Evolutionary conservation across 2,113 vertebrate genomes (phyloP), one percentile per base, ranked within the genome.

Genomic region (Isichthys henryi): DNA sequence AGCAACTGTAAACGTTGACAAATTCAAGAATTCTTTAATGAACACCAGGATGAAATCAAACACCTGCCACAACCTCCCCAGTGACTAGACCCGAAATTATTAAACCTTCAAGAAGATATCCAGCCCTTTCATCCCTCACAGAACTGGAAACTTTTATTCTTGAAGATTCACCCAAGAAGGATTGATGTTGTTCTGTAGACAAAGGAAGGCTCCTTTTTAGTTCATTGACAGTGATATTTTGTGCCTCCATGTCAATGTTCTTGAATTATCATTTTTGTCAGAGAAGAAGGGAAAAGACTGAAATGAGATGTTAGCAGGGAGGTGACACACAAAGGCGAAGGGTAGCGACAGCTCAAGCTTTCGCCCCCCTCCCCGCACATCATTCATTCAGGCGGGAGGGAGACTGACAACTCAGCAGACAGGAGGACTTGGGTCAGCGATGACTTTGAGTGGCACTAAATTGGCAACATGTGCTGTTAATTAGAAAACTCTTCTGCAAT

Each of bases 381-480:
- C 88, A 90, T 89, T 92, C 90, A 90, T 91, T 90, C 87, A 88
- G 58, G 85, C 77, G 89, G 89, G 88, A 89, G 90, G 85, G 87
- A 89, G 90, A 92, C 88, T 92, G 91, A 90, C 89, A 89, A 39
- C 82, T 53, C 90, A 93, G 91, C 93, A 93, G 93, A 93, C 91
- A 91, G 94, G 94, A 95, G 95, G 95, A 96, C 95, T 95, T 95
- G 95, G 96, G 94, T 95, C 96, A 96, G 92, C 93, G 93, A 93
- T 94, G 94, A 93, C 92, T 94, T 93, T 95, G 94, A 95, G 93
- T 95, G 92, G 93, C 93, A 94, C 95, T 93, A 96, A 96, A 96
- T 96, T 95, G 95, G 95, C 93, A 96, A 96, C 95, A 96, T 96
- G 95, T 96, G 95, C 95, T 95, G 93, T 93, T 94, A 96, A 96